phyloP scores from a whole-genome alignment of 2,113 vertebrate species.

The Amblyopsis rosae region DNA sequence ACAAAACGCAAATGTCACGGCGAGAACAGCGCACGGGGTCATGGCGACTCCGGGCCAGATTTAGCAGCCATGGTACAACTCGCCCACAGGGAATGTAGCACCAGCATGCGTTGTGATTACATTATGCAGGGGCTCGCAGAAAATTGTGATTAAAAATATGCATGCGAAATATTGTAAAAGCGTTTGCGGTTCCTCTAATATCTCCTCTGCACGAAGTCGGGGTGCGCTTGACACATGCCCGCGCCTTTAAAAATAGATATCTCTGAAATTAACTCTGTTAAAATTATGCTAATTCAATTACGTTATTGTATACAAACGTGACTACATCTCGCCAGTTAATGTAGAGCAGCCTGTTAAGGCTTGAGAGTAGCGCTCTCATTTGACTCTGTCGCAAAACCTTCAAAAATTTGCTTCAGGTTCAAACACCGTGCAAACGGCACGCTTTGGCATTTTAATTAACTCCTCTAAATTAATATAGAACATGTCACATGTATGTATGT shows the following conservation, averaged over 20 bases:
- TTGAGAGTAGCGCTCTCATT: neutral
- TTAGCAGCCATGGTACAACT: conserved; percentile 61
- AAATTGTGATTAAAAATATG: conserved; percentile 57
- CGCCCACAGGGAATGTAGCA: conserved; percentile 61
- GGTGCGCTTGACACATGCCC: neutral
- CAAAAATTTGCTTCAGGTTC: conserved; percentile 14
- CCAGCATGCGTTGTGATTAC: conserved; percentile 21
- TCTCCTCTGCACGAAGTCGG: conserved; percentile 15
- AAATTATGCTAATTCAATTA: conserved; percentile 7
- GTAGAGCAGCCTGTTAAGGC: neutral
- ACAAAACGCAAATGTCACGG: conserved; percentile 82
- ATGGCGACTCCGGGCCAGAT: conserved; percentile 63
- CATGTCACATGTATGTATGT: conserved; percentile 3
- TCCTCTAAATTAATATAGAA: conserved; percentile 37
- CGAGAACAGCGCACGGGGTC: conserved; percentile 68
- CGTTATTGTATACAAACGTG: conserved; percentile 20
- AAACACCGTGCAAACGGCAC: conserved; percentile 16
- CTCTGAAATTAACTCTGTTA: neutral
- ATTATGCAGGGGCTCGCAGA: conserved; percentile 51
- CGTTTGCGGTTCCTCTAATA: conserved; percentile 54
- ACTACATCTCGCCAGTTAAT: too few species aligned
- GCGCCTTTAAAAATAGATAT: conserved; percentile 9
- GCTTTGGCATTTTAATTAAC: conserved; percentile 29
- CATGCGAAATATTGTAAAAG: conserved; percentile 59
- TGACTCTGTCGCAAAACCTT: conserved; percentile 2